Evolutionary conservation across 2,113 vertebrate species (phyloP).

Genomic region (Neotoma lepida): DNA sequence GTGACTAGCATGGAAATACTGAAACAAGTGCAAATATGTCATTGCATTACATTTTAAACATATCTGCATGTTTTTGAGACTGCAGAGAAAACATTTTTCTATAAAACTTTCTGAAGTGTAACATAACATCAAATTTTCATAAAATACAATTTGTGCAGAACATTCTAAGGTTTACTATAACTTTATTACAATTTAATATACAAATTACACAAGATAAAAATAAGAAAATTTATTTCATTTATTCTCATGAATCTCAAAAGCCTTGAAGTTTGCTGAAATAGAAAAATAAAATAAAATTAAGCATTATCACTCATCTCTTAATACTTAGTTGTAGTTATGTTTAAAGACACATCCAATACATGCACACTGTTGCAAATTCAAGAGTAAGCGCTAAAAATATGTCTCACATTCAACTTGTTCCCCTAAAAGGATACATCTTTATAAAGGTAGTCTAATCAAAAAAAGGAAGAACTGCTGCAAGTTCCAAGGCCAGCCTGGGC

Average conservation of each 20-base stretch:
- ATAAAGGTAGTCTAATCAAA: neutral
- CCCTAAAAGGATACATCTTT: neutral
- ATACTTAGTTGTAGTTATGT: conserved; percentile 48
- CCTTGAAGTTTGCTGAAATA: conserved; percentile 88
- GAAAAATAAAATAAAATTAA: conserved; percentile 59
- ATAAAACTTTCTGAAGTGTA: conserved; percentile 36
- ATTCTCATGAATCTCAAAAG: conserved; percentile 79
- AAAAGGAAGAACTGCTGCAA: neutral
- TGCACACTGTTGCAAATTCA: conserved; percentile 25
- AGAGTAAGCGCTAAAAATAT: neutral
- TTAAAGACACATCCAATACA: neutral
- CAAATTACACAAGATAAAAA: conserved; percentile 29
- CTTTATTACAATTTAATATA: conserved; percentile 59
- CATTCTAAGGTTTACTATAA: conserved; percentile 21
- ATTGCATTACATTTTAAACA: neutral
- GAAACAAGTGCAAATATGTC: neutral
- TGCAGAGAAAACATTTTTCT: conserved; percentile 37
- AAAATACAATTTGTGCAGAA: neutral
- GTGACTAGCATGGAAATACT: neutral
- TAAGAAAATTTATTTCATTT: conserved; percentile 34
- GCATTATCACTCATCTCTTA: conserved; percentile 39
- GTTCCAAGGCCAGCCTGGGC: neutral
- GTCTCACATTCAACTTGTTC: neutral
- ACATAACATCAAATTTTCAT: conserved; percentile 36
- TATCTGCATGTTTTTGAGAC: neutral